Percentiles rank a stretch among this genome's conserved stretches.
These are phyloP conservation scores for Dipodomys spectabilis DNA, from an alignment of 2,113 vertebrate genomes.

Conservation along the genomic window DNA sequence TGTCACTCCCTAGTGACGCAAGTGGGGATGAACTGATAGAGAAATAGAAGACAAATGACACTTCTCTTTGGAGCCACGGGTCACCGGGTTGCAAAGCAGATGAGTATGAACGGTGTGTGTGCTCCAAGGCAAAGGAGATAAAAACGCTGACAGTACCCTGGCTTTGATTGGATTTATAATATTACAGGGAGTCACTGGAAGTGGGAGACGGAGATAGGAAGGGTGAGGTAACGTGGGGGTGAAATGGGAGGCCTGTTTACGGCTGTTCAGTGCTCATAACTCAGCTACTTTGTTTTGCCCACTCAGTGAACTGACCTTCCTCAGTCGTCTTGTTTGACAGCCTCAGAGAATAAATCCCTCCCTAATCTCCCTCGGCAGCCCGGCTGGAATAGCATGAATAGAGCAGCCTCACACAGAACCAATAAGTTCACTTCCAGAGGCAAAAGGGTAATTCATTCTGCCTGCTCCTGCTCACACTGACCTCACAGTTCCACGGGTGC, in stretches of 20 bases:
- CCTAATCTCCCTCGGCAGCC: background rate
- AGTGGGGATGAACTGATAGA: background rate
- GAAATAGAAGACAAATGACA: background rate
- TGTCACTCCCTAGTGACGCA: background rate
- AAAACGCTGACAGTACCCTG: background rate
- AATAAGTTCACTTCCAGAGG: slow-evolving; percentile 50
- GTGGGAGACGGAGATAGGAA: background rate
- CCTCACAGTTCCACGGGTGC: background rate
- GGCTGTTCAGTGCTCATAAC: background rate
- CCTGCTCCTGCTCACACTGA: slow-evolving; percentile 51
- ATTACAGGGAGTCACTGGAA: background rate
- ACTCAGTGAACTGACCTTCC: slow-evolving; percentile 6
- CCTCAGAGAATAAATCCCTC: background rate
- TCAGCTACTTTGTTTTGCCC: slow-evolving; percentile 16
- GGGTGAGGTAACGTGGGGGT: background rate
- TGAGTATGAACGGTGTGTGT: background rate
- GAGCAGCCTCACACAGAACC: background rate
- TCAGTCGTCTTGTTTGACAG: slow-evolving; percentile 12
- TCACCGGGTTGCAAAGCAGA: background rate
- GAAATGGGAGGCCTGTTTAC: background rate
- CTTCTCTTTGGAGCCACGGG: background rate
- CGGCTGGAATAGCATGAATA: background rate
- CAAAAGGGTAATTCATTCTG: background rate
- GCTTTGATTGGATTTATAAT: slow-evolving; percentile 47
- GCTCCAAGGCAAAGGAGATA: background rate